phyloP scores from a whole-genome alignment of 2,797 vertebrate species.

The Tragelaphus eurycerus region DNA sequence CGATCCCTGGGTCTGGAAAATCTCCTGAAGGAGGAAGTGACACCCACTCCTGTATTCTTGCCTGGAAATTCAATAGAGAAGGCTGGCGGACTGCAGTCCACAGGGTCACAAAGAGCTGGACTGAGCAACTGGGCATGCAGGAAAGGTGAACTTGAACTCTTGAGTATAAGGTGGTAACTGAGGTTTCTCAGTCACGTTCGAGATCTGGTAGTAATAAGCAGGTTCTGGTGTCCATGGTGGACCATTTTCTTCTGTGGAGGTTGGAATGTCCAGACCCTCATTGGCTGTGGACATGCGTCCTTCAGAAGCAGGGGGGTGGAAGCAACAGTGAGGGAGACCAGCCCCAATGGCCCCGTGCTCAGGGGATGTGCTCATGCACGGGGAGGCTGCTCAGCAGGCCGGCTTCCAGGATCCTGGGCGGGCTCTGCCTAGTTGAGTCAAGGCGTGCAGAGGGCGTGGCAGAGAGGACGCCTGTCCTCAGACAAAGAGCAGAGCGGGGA shows the following conservation, averaged over 20 bases:
- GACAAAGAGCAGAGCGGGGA: neutral
- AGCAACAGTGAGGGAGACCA: neutral
- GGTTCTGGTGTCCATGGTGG: accelerated
- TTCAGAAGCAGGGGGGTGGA: neutral
- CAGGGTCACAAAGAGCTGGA: neutral
- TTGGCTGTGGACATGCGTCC: neutral
- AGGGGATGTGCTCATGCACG: neutral
- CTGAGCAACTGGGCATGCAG: neutral
- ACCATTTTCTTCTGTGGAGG: neutral
- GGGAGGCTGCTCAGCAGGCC: neutral
- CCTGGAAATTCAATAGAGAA: neutral
- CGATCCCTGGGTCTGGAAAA: neutral
- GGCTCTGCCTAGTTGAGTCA: neutral
- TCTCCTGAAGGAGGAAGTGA: neutral
- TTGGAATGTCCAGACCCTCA: neutral
- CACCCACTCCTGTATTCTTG: neutral
- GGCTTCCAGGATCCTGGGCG: neutral
- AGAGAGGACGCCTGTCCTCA: neutral
- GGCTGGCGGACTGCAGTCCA: neutral
- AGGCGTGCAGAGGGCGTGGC: neutral
- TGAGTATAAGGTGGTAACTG: neutral
- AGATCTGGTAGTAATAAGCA: neutral
- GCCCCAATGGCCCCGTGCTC: neutral
- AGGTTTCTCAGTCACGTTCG: neutral
- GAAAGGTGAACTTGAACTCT: neutral